Evolutionary conservation across 2,888 invertebrate genomes (phyloP).

Genomic region (Psococerastis gibbosa): DNA sequence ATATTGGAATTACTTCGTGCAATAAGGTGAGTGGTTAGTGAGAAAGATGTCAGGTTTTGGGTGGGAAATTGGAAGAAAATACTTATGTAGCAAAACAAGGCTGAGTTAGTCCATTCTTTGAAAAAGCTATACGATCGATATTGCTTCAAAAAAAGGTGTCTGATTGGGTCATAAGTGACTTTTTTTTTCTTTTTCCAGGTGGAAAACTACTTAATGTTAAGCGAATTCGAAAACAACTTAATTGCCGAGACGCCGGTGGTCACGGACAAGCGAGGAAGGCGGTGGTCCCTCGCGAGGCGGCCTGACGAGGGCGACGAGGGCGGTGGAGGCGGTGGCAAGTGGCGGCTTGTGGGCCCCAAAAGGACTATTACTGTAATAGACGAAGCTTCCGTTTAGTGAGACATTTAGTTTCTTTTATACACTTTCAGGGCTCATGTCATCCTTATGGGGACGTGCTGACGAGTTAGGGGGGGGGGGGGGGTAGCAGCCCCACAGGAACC

Average conservation of each 20-base stretch:
- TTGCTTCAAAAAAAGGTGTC: no score
- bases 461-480: no score
- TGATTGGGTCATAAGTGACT: no score
- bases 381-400: conserved; percentile 35
- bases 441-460: no score
- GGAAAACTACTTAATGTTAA: conserved; percentile 69
- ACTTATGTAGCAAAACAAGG: no score
- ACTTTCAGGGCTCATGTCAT: background rate
- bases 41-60: no score
- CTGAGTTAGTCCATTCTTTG: no score
- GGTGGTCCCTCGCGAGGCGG: conserved; percentile 48
- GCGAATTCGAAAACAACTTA: conserved; percentile 69
- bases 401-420: no score
- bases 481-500: no score
- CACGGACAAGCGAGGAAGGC: conserved; percentile 47
- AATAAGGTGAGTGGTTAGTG: conserved; percentile 46
- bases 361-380: conserved; percentile 61
- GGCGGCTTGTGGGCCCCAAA: conserved; percentile 31
- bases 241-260: conserved; percentile 59
- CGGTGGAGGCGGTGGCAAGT: conserved; percentile 29
- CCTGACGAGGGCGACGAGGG: conserved; percentile 20
- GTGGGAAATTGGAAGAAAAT: no score
- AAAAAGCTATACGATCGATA: no score
- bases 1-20: conserved; percentile 65
- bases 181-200: conserved; percentile 38